These are phyloP conservation scores for Esperia sulphurella DNA, from an alignment of 2,888 invertebrate genomes.

Conservation along the genomic window DNA sequence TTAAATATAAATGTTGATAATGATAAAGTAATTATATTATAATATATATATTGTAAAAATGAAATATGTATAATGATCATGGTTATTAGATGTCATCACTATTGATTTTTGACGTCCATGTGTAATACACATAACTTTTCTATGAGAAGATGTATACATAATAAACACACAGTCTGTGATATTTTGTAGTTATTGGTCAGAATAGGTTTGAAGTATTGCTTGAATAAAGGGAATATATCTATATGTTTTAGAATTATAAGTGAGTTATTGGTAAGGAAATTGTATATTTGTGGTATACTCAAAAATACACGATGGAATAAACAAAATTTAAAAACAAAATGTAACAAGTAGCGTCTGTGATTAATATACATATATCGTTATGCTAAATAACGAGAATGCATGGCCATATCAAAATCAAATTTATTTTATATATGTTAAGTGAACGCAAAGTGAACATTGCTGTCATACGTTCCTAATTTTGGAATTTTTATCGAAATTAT, in stretches of 20 bases:
- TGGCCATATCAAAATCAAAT: conserved; percentile 75
- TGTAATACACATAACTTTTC: conserved; percentile 77
- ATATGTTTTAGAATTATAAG: conserved; percentile 72
- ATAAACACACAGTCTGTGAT: conserved; percentile 79
- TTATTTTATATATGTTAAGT: conserved; percentile 62
- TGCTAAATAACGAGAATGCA: conserved; percentile 59
- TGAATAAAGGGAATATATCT: conserved; percentile 67
- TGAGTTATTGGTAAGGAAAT: conserved; percentile 68
- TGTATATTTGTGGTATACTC: conserved; percentile 67
- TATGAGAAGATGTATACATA: conserved; percentile 79
- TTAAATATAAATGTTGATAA: conserved; percentile 53
- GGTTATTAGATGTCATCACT: conserved; percentile 73
- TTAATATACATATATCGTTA: conserved; percentile 72
- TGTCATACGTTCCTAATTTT: conserved; percentile 29
- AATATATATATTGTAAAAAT: conserved; percentile 53
- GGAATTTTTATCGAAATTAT: conserved; percentile 37
- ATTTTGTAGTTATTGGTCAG: conserved; percentile 78
- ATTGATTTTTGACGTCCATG: conserved; percentile 76
- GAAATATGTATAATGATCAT: conserved; percentile 61
- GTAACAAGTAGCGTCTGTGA: conserved; percentile 69
- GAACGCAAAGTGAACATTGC: conserved; percentile 24
- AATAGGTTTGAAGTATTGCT: conserved; percentile 75
- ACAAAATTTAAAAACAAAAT: conserved; percentile 49
- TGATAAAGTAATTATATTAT: conserved; percentile 28
- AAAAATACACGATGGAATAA: conserved; percentile 48